Conservation (phyloP, 2,888 invertebrate genomes). For the Acronicta aceris region DNA sequence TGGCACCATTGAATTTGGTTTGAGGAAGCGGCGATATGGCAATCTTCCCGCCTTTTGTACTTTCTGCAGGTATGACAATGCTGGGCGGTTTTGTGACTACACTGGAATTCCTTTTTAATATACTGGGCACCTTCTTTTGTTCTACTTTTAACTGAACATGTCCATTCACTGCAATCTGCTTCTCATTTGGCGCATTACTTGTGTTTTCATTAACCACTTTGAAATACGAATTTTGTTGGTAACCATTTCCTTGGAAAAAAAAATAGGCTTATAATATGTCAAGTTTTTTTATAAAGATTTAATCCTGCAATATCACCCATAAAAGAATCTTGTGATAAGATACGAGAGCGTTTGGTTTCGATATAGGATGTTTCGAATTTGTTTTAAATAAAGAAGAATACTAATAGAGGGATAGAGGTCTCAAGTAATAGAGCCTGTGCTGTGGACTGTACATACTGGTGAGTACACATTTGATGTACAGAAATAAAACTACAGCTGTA, state of each 20-base stretch:
- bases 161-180: slow-evolving; percentile 61
- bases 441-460: too few relatives aligned
- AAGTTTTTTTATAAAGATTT: too few relatives aligned
- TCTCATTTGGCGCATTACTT: slow-evolving; percentile 62
- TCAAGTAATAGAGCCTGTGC: background rate
- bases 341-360: too few relatives aligned
- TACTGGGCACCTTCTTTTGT: slow-evolving; percentile 73
- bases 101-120: slow-evolving; percentile 68
- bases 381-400: too few relatives aligned
- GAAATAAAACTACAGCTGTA: slow-evolving; percentile 8
- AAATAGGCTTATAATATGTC: background rate
- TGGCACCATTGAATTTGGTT: slow-evolving; percentile 60
- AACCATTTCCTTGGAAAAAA: slow-evolving; percentile 68
- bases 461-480: too few relatives aligned
- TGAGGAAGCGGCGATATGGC: slow-evolving; percentile 72
- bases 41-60: slow-evolving; percentile 73
- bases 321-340: too few relatives aligned
- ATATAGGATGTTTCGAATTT: too few relatives aligned
- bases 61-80: slow-evolving; percentile 69
- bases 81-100: slow-evolving; percentile 54
- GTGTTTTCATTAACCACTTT: slow-evolving; percentile 83
- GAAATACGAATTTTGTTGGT: slow-evolving; percentile 74
- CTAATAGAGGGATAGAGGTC: too few relatives aligned
- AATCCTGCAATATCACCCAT: too few relatives aligned
- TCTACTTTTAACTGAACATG: slow-evolving; percentile 70